These are phyloP conservation scores for Cygnus buccinator DNA, from an alignment of 2,113 vertebrate species.

Conservation along the genomic window DNA sequence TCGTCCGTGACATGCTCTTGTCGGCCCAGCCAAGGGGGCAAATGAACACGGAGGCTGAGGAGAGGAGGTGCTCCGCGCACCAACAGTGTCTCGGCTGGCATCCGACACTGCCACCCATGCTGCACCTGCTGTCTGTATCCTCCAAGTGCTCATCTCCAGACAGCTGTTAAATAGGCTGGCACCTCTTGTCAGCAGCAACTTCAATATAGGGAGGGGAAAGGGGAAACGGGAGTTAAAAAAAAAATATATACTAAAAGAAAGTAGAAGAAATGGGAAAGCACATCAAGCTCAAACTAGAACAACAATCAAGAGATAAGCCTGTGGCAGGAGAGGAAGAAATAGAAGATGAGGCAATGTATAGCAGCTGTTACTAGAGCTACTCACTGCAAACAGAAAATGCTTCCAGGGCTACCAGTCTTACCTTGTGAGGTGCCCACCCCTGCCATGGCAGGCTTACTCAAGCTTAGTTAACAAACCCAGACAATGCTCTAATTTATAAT, in stretches of 20 bases:
- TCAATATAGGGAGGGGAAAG: neutral
- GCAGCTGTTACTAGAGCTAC: neutral
- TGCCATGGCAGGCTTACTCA: neutral
- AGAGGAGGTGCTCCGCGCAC: neutral
- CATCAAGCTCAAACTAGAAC: conserved; percentile 11
- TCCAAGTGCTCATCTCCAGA: neutral
- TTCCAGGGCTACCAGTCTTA: neutral
- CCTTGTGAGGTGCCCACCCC: neutral
- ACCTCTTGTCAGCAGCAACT: neutral
- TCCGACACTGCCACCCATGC: neutral
- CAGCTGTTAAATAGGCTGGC: conserved; percentile 36
- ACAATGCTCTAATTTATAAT: neutral
- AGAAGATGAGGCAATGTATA: conserved; percentile 10
- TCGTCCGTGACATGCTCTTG: fast-evolving
- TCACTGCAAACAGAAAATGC: neutral
- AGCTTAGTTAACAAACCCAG: neutral
- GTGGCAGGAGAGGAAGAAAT: neutral
- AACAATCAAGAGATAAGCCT: conserved; percentile 18
- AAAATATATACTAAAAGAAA: neutral
- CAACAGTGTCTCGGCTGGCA: neutral
- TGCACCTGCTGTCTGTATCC: neutral
- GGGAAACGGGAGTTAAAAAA: neutral
- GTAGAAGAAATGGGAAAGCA: conserved; percentile 15
- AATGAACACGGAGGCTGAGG: neutral
- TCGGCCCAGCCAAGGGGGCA: neutral